A percentile compares a stretch with the other conserved stretches of the same genome.
phyloP scores from a whole-genome alignment of 1,140 invertebrate species.

The Drosophila nannoptera region DNA sequence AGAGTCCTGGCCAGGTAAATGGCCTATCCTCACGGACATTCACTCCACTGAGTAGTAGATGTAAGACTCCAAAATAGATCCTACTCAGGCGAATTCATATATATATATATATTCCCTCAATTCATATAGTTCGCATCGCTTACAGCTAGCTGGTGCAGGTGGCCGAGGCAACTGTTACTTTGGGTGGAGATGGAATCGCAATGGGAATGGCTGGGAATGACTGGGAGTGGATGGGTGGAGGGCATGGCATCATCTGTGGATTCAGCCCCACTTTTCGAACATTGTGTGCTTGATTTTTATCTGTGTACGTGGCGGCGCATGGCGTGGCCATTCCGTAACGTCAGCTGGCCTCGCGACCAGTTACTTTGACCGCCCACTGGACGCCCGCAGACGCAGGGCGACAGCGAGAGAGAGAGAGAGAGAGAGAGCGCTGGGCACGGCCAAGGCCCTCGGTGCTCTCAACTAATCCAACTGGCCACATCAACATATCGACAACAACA shows the following conservation, averaged over 20 bases:
- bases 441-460: slow-evolving; percentile 25
- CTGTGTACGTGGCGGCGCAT: slow-evolving; percentile 55
- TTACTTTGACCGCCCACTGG: slow-evolving; percentile 8
- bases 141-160: background rate
- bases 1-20: too few species aligned
- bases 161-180: slow-evolving; percentile 7
- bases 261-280: slow-evolving; percentile 46
- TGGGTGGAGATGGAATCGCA: background rate
- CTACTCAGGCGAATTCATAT: too few species aligned
- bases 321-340: slow-evolving; percentile 61
- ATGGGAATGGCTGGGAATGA: background rate
- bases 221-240: background rate
- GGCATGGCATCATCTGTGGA: background rate
- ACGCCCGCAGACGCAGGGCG: background rate
- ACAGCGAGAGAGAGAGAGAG: background rate
- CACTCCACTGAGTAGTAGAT: too few species aligned
- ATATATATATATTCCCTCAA: too few species aligned
- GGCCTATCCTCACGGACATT: too few species aligned
- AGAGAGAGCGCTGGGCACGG: background rate
- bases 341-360: slow-evolving; percentile 19
- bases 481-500: slow-evolving; percentile 68
- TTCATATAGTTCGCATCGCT: too few species aligned
- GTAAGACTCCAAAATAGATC: too few species aligned
- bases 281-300: slow-evolving; percentile 70
- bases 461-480: slow-evolving; percentile 43